phyloP scores from a whole-genome alignment of 1,140 invertebrate species.

The Bombus picipes region DNA sequence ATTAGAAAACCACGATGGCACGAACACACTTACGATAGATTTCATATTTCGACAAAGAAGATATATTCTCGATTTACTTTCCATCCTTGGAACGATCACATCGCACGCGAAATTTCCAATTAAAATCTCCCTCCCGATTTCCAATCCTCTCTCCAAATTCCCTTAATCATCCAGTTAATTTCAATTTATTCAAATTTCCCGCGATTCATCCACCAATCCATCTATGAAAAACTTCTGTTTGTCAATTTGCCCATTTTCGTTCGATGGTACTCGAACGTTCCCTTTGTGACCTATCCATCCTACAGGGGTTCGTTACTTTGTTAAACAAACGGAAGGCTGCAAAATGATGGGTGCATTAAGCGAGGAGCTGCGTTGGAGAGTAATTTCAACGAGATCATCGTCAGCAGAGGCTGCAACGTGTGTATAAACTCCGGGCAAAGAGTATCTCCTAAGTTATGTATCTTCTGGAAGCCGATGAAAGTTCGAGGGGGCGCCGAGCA shows the following conservation, averaged over 20 bases:
- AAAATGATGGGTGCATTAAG: slow-evolving; percentile 43
- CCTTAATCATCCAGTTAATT: too few relatives aligned
- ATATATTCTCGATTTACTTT: too few relatives aligned
- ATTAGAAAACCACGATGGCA: too few relatives aligned
- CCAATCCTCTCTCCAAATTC: too few relatives aligned
- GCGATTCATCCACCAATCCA: not conserved
- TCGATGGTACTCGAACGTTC: not conserved
- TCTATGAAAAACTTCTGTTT: not conserved
- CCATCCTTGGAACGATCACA: too few relatives aligned
- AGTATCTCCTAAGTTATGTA: slow-evolving; percentile 54
- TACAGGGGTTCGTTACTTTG: not conserved
- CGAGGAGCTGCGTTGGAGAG: slow-evolving; percentile 37
- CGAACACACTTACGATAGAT: too few relatives aligned
- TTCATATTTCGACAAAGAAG: too few relatives aligned
- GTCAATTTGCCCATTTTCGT: not conserved
- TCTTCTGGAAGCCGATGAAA: slow-evolving; percentile 63
- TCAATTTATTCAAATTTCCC: too few relatives aligned
- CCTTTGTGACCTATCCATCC: not conserved
- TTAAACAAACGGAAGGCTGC: slow-evolving; percentile 33
- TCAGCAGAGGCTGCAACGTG: slow-evolving; percentile 12
- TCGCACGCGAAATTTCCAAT: too few relatives aligned
- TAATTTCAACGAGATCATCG: slow-evolving; percentile 56
- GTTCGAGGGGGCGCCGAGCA: slow-evolving; percentile 43
- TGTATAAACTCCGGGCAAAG: slow-evolving; percentile 29
- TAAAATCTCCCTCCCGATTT: too few relatives aligned